Evolutionary conservation across 23 tunicate genomes (phyloP), one percentile per base, ranked within the genome.

Genomic region (Phallusia fumigata): DNA sequence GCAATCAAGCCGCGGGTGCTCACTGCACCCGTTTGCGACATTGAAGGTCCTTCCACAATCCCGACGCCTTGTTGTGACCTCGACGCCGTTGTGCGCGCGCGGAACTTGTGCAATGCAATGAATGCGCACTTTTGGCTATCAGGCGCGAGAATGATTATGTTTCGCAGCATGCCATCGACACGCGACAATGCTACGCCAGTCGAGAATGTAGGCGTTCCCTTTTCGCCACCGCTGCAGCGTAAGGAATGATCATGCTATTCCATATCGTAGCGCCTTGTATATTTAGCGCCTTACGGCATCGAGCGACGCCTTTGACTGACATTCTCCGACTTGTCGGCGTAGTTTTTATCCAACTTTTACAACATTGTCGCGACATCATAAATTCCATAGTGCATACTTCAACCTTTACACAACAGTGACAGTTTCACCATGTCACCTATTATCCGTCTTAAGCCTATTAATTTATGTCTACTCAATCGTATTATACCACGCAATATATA

Each of bases 91-190:
- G 69, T 16, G 69, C 28, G 69, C 69, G 26, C 28, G 13, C 26
- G 69, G 69, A 58, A 58, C 69, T 58, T 58, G 69, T 24, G 69
- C 69, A 58, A 58, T 58, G 69, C 69, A 24, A 58, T 58, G 69
- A 58, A 58, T 58, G 69, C 13, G 69, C 69, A 58, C 69, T 58
- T 58, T 58, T 58, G 28, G 69, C 13, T 58, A 58, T 58, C 69
- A 13, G 69, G 69, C 69, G 28, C 28, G 69, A 22, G 26, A 21
- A 24, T 24, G 69, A 58, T 58, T 58, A 24, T 58, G 69, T 58
- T 40, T 58, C 69, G 69, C 69, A 16, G 69, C 69, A 58, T 21
- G 69, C 69, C 69, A 58, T 1, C 69, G 69, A 58, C 69, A 6
- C 28, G 69, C 69, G 69, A 58, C 69, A 58, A 58, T 58, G 69